Evolutionary conservation across 2,888 invertebrate genomes (phyloP), one percentile per base, ranked within the genome.

Genomic region (Halictus ligatus): DNA sequence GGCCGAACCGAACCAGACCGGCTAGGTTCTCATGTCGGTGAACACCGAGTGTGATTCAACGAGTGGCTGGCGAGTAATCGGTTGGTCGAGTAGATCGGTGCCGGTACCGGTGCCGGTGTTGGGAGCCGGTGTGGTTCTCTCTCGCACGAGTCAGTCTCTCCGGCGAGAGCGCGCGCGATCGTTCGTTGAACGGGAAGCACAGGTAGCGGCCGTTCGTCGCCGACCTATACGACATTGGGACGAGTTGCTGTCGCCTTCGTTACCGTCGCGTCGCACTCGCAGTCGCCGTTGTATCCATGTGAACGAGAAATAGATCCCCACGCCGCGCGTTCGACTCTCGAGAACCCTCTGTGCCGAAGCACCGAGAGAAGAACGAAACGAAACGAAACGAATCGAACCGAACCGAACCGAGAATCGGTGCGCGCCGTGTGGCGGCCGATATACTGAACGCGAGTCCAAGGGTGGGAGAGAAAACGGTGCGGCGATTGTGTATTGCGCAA

Each of bases 391-490:
- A 60, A 29, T 7, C 7, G 67, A 35, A 13, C 1, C 29, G 64
- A 64, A 8, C 29, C 29, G 67, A 8, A 8, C 35, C 15, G 64
- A 7, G 35, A 18, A 60, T 60, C 64, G 64, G 64, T 29, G 29
- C 64, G 29, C 64, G 64, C 35, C 35, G 64, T 25, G 25, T 25
- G 25, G 25, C 25, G 67, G 54, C 75, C 60, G 48, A 67, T 71
- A 69, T 74, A 40, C 75, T 12, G 64, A 64, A 13, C 35, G 35
- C n/a, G 35, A 35, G 12, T 12, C 18, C 18, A 8, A 5, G 69
- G 13, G 54, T 18, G 72, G 48, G 80, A 71, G 85, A 80, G 78
- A 76, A 72, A 79, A 69, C 82, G 54, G 64, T 29, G 67, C 46
- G 75, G 40, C 35, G 35, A 35, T 35, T 35, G 35, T 35, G 60